Conservation (phyloP, 2,888 invertebrate species). For the Cheilosia vulpina region DNA sequence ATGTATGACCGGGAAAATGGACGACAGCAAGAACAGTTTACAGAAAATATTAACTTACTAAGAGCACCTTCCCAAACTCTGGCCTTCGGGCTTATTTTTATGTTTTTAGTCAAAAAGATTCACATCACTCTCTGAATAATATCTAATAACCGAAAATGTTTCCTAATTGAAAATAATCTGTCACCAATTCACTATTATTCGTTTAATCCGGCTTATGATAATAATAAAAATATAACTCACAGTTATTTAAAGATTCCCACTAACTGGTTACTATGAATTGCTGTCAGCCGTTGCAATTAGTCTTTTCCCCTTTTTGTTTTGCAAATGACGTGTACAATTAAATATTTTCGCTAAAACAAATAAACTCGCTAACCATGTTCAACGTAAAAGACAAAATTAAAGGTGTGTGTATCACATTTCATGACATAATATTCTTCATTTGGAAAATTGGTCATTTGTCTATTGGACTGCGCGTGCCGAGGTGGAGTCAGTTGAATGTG, state of each 20-base stretch:
- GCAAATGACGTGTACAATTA: conserved; percentile 23
- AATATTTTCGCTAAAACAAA: conserved; percentile 4
- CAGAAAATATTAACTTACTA: neutral
- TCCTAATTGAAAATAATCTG: neutral
- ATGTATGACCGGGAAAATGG: neutral
- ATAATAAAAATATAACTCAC: neutral
- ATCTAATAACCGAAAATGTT: neutral
- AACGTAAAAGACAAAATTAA: conserved; percentile 31
- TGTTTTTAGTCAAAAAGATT: neutral
- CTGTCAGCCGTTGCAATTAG: neutral
- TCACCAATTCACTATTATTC: neutral
- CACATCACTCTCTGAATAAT: neutral
- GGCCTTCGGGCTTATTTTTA: neutral
- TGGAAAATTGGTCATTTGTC: conserved; percentile 58
- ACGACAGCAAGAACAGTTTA: neutral
- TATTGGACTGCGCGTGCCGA: conserved; percentile 13
- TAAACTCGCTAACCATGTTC: conserved; percentile 21
- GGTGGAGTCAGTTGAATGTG: conserved; percentile 22
- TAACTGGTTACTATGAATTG: conserved; percentile 22
- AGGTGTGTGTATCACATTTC: conserved; percentile 54
- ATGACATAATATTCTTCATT: conserved; percentile 65
- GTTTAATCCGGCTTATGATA: neutral
- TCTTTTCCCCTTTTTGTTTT: conserved; percentile 3
- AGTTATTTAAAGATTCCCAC: neutral
- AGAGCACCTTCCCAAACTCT: neutral